phyloP scores from a whole-genome alignment of 2,113 vertebrate species.

The Tylochromis polylepis region DNA sequence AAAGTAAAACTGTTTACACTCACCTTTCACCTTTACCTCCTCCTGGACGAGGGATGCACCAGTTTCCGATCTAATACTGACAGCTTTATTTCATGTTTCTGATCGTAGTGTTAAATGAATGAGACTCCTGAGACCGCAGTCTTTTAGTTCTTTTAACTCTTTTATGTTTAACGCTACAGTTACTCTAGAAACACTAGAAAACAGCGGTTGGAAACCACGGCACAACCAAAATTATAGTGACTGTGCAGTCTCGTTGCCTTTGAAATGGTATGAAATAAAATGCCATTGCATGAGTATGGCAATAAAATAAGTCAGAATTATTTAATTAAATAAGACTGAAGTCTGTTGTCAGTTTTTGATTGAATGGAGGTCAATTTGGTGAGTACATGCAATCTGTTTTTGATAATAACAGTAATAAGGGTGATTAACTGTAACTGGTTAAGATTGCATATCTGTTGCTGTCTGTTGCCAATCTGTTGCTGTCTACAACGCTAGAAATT shows the following conservation, averaged over 20 bases:
- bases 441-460: neutral
- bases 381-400: neutral
- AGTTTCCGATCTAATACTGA: neutral
- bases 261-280: neutral
- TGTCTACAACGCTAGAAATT: neutral
- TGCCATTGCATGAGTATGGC: neutral
- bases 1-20: neutral
- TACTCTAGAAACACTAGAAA: neutral
- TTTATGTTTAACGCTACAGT: neutral
- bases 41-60: neutral
- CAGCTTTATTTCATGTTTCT: neutral
- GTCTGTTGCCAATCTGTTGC: neutral
- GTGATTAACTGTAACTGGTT: neutral
- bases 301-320: neutral
- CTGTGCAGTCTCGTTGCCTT: neutral
- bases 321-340: neutral
- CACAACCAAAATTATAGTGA: neutral
- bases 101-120: neutral
- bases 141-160: neutral
- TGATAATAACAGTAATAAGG: neutral
- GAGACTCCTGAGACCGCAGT: neutral
- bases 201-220: accelerated
- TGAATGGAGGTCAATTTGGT: neutral
- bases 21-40: neutral
- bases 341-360: neutral